Base-by-base conservation (phyloP, 2,113 vertebrate genomes). In the Plectropomus leopardus region DNA sequence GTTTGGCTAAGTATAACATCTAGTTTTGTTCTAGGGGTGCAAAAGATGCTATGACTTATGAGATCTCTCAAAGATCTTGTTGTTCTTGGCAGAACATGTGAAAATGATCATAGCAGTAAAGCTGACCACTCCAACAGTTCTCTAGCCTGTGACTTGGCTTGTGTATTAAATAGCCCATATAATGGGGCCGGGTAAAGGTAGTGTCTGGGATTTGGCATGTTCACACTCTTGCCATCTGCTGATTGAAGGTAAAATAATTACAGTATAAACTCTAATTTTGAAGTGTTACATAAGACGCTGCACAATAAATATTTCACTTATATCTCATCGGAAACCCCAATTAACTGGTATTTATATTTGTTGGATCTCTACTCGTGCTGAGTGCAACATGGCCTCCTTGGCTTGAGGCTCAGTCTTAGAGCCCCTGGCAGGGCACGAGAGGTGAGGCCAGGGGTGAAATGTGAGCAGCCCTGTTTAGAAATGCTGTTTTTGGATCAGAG, bases 31-130 rank as follows among this genome's bases (percentile, higher is more conserved):
- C 66, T 67, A 36, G 3, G 28, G 26, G 14, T 60, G 57, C 28
- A 66, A 26, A 61, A 42, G 14, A 58, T 55, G 21, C 6, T 13
- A 9, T 50, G 50, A 77, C 32, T 73, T 63, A 54, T 75, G 32
- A 74, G 67, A 76, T 65, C 59, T 79, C 36, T 40, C 5, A 57
- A 36, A 73, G 55, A 81, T 72, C 13, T 67, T 71, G 42, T 47
- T 82, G 28, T 53, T 84, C 48, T 83, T 91, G 86, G 85, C 82
- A 88, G 79, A 71, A 59, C 53, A 78, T 48, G 65, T 90, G 89
- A 86, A 92, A 92, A 75, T 45, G 77, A 92, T 92, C 82, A 55
- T 69, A 86, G 89, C 87, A 85, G 73, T 68, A 67, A 79, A 72
- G 66, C 71, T 81, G 83, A 68, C 70, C 53, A 68, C 69, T 53